These are phyloP conservation scores for Ditula angustiorana DNA, from an alignment of 2,888 invertebrate species.

Conservation along the genomic window DNA sequence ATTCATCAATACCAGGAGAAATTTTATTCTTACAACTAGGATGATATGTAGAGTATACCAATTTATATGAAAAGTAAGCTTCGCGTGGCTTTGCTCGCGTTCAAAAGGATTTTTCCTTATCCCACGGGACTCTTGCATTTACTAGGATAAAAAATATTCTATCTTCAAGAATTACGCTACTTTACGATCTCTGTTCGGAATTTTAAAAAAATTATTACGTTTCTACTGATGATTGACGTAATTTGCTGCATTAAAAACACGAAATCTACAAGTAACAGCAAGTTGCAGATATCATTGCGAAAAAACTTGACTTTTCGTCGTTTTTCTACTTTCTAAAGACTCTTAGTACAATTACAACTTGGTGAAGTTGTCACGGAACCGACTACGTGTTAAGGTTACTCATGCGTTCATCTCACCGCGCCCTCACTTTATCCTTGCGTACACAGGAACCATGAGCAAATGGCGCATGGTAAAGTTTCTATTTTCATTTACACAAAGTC, in stretches of 20 bases:
- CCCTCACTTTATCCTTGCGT: neutral
- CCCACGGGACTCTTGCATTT: neutral
- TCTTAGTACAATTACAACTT: constrained; percentile 5
- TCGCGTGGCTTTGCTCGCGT: neutral
- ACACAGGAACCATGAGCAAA: neutral
- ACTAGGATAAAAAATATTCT: neutral
- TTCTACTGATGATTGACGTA: no score
- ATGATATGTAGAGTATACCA: neutral
- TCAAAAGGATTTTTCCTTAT: neutral
- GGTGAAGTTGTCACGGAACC: constrained; percentile 5
- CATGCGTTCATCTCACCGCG: neutral
- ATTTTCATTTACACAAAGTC: neutral
- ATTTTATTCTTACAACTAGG: neutral
- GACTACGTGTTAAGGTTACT: constrained; percentile 14
- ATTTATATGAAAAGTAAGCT: neutral
- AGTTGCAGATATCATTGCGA: neutral
- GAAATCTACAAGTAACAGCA: neutral
- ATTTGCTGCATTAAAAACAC: neutral
- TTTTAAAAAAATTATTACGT: no score
- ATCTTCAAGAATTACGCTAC: neutral
- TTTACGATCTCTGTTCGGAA: no score
- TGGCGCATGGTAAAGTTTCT: neutral
- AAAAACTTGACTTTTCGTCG: neutral
- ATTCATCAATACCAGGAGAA: neutral
- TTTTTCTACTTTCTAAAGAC: constrained; percentile 4